A percentile compares a stretch with the other conserved stretches of the same genome.
Conservation (phyloP, 2,797 vertebrate genomes). For the Melanotaenia pygmaea region DNA sequence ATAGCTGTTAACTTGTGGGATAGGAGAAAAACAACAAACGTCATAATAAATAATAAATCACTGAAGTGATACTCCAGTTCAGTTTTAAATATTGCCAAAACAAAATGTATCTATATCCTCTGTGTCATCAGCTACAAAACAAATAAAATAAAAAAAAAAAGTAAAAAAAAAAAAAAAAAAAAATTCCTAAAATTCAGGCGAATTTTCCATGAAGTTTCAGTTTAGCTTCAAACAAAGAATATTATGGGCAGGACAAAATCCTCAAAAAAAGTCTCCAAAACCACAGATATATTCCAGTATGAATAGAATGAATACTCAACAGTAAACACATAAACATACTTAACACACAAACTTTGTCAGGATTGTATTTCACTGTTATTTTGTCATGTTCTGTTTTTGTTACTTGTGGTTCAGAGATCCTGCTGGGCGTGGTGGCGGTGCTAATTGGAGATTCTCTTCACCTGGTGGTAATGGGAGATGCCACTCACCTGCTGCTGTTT, state of each 20-base stretch:
- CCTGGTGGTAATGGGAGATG: no score
- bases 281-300: constrained; percentile 8
- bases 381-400: no score
- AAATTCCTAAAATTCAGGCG: no score
- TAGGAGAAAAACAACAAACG: no score
- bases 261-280: neutral
- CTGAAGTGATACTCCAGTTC: no score
- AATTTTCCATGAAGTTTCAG: neutral
- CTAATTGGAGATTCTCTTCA: no score
- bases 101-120: neutral
- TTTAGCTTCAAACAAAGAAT: neutral
- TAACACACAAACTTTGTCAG: neutral
- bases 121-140: neutral
- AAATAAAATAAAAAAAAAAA: neutral
- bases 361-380: no score
- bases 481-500: no score
- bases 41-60: no score
- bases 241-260: neutral
- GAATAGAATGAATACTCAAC: constrained; percentile 17
- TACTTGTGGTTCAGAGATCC: no score
- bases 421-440: no score
- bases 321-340: neutral
- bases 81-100: neutral
- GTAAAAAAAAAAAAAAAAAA: neutral
- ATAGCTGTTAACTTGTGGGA: no score